Evolutionary conservation across 2,797 vertebrate species (phyloP).

Genomic region (Girardinus metallicus): DNA sequence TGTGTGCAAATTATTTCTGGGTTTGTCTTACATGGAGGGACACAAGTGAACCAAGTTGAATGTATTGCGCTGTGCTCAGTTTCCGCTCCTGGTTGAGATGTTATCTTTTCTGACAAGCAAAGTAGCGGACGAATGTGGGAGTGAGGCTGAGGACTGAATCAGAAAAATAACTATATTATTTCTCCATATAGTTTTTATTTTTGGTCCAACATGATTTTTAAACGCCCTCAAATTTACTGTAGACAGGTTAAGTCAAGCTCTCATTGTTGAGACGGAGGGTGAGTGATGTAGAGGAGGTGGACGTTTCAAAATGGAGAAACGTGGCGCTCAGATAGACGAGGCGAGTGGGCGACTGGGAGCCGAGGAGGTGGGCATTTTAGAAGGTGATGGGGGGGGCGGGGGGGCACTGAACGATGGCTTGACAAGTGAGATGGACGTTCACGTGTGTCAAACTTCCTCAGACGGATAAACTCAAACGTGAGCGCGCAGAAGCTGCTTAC

Average conservation of each 20-base stretch:
- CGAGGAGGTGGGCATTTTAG: slow-evolving; percentile 37
- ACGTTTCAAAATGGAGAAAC: slow-evolving; percentile 54
- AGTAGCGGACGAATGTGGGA: slow-evolving; percentile 35
- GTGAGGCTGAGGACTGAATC: slow-evolving; percentile 23
- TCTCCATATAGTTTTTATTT: neutral
- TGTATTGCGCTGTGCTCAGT: slow-evolving; percentile 46
- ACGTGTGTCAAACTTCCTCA: slow-evolving; percentile 60
- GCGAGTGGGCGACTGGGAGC: slow-evolving; percentile 60
- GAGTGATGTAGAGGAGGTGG: slow-evolving; percentile 53
- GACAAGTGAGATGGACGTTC: slow-evolving; percentile 68
- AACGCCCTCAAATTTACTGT: slow-evolving; percentile 24
- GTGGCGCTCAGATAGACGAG: slow-evolving; percentile 53
- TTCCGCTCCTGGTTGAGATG: slow-evolving; percentile 28
- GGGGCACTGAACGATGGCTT: slow-evolving; percentile 52
- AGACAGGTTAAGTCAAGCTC: slow-evolving; percentile 47
- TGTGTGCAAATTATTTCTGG: slow-evolving; percentile 74
- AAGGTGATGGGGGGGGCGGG: slow-evolving; percentile 32
- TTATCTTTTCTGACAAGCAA: slow-evolving; percentile 48
- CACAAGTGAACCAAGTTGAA: slow-evolving; percentile 51
- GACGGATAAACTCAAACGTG: slow-evolving; percentile 61
- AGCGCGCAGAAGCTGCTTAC: slow-evolving; percentile 55
- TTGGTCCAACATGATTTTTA: slow-evolving; percentile 15
- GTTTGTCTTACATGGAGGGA: slow-evolving; percentile 66
- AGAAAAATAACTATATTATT: neutral
- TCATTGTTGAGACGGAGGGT: slow-evolving; percentile 36